A percentile compares a stretch with the other conserved stretches of the same genome.
Conservation (phyloP, 2,888 invertebrate species). For the Orchesella flavescens region DNA sequence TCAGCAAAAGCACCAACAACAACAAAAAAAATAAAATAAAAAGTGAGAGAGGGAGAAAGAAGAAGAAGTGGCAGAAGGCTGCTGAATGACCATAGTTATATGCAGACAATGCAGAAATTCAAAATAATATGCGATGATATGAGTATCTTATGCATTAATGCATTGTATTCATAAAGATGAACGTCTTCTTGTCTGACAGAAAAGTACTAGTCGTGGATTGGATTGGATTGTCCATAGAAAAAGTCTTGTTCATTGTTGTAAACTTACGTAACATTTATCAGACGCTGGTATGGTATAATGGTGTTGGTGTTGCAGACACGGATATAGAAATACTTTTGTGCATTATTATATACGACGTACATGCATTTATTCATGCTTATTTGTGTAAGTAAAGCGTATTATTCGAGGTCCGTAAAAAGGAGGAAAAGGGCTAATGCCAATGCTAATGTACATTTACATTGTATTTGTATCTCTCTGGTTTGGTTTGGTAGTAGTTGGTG, state of each 20-base stretch:
- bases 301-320: constrained; percentile 11
- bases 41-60: not conserved
- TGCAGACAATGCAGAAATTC: too few relatives aligned
- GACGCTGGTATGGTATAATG: not conserved
- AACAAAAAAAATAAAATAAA: constrained; percentile 27
- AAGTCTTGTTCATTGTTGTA: constrained; percentile 20
- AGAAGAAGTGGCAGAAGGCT: constrained; percentile 9
- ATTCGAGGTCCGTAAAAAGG: too few relatives aligned
- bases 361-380: not conserved
- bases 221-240: not conserved
- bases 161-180: not conserved
- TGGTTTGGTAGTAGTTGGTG: not conserved
- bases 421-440: too few relatives aligned
- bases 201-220: not conserved
- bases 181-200: constrained; percentile 18
- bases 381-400: too few relatives aligned
- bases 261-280: constrained; percentile 14
- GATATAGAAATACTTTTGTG: not conserved
- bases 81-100: not conserved
- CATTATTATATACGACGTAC: not conserved
- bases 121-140: too few relatives aligned
- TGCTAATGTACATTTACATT: too few relatives aligned
- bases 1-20: constrained; percentile 2
- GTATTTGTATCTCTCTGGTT: too few relatives aligned
- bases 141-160: constrained; percentile 27